phyloP scores from a whole-genome alignment of 2,113 vertebrate genomes.

The Colaptes auratus region DNA sequence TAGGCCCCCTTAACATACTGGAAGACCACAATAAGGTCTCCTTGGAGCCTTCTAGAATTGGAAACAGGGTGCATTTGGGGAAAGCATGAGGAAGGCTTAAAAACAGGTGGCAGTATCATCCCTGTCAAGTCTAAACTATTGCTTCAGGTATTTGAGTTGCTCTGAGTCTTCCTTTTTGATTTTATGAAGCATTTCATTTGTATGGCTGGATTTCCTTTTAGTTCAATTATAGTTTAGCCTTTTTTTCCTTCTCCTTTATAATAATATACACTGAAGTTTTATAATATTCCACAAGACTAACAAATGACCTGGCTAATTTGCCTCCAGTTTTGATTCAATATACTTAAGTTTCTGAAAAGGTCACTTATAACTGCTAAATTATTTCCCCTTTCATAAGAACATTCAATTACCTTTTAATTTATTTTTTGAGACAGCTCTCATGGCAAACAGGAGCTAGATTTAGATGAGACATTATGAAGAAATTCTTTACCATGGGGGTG shows the following conservation, averaged over 20 bases:
- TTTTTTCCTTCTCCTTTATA: not conserved
- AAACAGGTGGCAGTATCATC: not conserved
- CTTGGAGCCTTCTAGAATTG: not conserved
- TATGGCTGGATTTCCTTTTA: not conserved
- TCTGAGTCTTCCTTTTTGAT: not conserved
- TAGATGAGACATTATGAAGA: too few species aligned
- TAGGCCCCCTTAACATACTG: too few species aligned
- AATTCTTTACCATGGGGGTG: too few species aligned
- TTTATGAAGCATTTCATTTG: not conserved
- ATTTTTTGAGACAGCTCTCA: not conserved
- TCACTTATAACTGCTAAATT: not conserved
- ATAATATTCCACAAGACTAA: not conserved
- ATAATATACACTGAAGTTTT: not conserved
- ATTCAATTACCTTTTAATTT: not conserved
- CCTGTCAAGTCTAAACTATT: not conserved
- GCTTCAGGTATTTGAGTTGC: not conserved
- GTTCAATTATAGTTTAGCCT: not conserved
- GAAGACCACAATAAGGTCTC: too few species aligned
- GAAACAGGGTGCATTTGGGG: not conserved
- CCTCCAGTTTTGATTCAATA: not conserved
- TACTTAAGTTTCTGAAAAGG: not conserved
- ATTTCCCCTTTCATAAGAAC: not conserved
- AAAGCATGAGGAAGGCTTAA: not conserved
- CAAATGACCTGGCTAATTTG: not conserved
- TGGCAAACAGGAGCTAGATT: too few species aligned